These are phyloP conservation scores for Chlorodrepanis virens DNA, from an alignment of 2,113 vertebrate genomes.

Conservation along the genomic window DNA sequence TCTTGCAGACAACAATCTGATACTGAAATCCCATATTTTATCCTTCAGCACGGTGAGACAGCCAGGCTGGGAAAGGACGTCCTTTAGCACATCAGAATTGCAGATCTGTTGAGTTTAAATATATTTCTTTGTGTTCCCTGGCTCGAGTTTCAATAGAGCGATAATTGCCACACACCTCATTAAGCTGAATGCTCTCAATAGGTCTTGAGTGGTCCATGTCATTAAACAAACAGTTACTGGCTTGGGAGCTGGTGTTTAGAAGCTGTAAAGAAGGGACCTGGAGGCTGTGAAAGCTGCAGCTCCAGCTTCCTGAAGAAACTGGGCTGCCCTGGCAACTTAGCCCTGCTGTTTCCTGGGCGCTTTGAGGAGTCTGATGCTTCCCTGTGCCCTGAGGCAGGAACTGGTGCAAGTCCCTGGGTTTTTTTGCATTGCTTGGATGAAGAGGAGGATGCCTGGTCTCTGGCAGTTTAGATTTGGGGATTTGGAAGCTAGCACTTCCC, in stretches of 20 bases:
- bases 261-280: neutral
- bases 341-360: neutral
- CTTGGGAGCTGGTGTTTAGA: neutral
- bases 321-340: neutral
- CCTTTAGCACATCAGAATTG: neutral
- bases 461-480: neutral
- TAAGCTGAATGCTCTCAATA: constrained; percentile 44
- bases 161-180: constrained; percentile 54
- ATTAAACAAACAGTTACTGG: constrained; percentile 21
- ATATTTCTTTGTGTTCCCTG: constrained; percentile 26
- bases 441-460: neutral
- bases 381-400: neutral
- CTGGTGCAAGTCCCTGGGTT: neutral
- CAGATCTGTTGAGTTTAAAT: constrained; percentile 11
- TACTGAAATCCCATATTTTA: neutral
- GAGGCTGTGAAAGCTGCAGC: neutral
- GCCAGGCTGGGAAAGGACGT: neutral
- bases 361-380: neutral
- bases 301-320: neutral
- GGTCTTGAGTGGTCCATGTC: neutral
- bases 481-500: neutral
- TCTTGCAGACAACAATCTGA: neutral
- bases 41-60: neutral
- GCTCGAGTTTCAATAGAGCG: neutral
- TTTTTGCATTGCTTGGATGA: neutral